Base-by-base conservation (phyloP, 2,113 vertebrate genomes). In the Coreoperca whiteheadi region DNA sequence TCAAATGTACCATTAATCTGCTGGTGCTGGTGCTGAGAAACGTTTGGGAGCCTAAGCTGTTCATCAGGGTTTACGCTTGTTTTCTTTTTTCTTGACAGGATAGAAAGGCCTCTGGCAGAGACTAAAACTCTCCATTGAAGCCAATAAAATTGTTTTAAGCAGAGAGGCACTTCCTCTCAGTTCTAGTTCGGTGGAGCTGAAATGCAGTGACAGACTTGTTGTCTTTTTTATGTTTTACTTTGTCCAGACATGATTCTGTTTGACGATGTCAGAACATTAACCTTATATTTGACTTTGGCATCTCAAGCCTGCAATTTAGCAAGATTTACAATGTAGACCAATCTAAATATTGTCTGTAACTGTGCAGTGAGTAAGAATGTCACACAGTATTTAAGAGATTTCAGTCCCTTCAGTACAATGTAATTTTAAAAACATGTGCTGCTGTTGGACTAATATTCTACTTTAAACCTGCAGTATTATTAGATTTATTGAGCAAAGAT, bases 1-100 rank as follows among this genome's bases (percentile, higher is more conserved):
- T 80, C 4, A 70, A 83, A 75, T 11, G 41, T 66, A 54, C 48
- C 21, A 86, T 79, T 81, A 83, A 86, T 9, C 81, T 74, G 75
- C 57, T 34, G 6, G 8, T 39, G 50, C 75, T 65, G 68, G 28
- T 75, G 61, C 59, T 82, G 63, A 78, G 51, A 77, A 79, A 61
- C 30, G 48, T 68, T 79, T 60, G n/a, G 74, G 25, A 83, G 51
- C 25, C 11, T 51, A 9, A 71, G 50, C 71, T 77, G 64, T 71
- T 66, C 41, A 50, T 77, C 65, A 73, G 68, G 25, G 57, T 80
- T 87, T 79, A 66, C 34, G 21, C 15, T 81, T 28, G 43, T 64
- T 79, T 72, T 85, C 56, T 25, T 48, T 81, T 50, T 50, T 74
- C 65, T 74, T 60, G 67, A 83, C 60, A 57, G 70, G 28, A 64